Base-by-base conservation (phyloP, 2,113 vertebrate species). In the Nyctereutes procyonoides region DNA sequence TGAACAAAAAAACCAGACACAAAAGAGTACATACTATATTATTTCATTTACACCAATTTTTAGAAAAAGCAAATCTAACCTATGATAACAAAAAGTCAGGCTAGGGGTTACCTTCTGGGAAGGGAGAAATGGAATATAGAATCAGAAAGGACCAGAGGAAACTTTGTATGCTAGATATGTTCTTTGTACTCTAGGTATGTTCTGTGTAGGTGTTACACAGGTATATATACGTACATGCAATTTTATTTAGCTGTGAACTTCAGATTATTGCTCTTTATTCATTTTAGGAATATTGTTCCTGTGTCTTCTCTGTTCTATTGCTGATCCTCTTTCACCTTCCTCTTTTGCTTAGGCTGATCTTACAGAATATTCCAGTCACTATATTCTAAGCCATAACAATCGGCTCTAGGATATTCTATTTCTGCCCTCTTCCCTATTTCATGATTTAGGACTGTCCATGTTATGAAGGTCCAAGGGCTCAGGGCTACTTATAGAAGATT, bases 371-470 rank as follows among this genome's bases (percentile, higher is more conserved):
- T 92, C 32, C 10, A 74, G 26, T 48, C 32, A 30, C 83, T 85
- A 10, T 92, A 24, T 89, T 92, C 63, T 32, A 81, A 89, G 58
- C 24, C 51, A 38, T 65, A 86, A 35, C 56, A 56, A 62, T 69
- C 43, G 67, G 20, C 51, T 93, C 56, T 95, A 74, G 5, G 20
- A 67, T 76, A 90, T 22, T 93, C 35, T 73, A 67, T 79, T 95
- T 96, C 22, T 65, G 20, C 8, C 58, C 17, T 88, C 69, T 85
- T 80, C 38, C 26, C 2, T 91, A 15, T 62, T 89, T 38, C 65
- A 81, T 81, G n/a, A 94, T 30, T 94, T 96, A 86, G 15, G 35
- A 43, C 94, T 92, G 63, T 81, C 35, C 56, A 53, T 89, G 38
- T 79, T 95, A 76, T 76, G 90, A 93, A 88, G 26, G 32, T 73